These are phyloP conservation scores for Drosophila erecta DNA, from an alignment of 1,140 invertebrate genomes.

Conservation along the genomic window DNA sequence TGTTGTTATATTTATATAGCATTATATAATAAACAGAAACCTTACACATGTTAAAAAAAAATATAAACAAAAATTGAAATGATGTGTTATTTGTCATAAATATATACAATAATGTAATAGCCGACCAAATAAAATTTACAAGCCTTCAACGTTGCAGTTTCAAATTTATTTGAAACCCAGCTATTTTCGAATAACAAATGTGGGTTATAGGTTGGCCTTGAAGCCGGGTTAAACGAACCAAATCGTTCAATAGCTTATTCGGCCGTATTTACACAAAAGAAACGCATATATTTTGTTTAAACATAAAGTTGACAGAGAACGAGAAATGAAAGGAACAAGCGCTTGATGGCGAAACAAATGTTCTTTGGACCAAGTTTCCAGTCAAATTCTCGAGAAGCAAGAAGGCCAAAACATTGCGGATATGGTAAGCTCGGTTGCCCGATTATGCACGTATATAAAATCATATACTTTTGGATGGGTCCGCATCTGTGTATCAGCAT, in stretches of 20 bases:
- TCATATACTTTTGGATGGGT: neutral
- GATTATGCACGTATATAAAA: neutral
- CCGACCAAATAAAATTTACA: no score
- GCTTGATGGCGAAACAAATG: conserved; percentile 13
- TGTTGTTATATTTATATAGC: no score
- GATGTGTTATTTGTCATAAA: no score
- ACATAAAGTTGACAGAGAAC: conserved; percentile 1
- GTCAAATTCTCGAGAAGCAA: conserved; percentile 18
- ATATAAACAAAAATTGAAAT: no score
- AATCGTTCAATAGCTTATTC: conserved; percentile 15
- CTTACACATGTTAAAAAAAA: no score
- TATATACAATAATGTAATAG: no score
- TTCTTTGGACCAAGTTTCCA: conserved; percentile 19
- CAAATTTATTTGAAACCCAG: neutral
- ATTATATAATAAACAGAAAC: no score
- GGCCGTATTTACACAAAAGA: conserved; percentile 19
- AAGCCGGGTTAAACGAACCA: conserved; percentile 30
- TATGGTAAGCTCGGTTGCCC: conserved; percentile 18
- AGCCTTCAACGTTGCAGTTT: no score
- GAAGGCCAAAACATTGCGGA: conserved; percentile 45
- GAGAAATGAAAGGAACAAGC: conserved; percentile 11
- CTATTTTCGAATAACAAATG: conserved; percentile 1
- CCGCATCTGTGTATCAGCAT: conserved; percentile 28
- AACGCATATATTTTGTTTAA: neutral
- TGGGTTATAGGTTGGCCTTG: conserved; percentile 31